Evolutionary conservation across 1,140 invertebrate species (phyloP), one percentile per base, ranked within the genome.

Genomic region (Diachasmimorpha longicaudata): DNA sequence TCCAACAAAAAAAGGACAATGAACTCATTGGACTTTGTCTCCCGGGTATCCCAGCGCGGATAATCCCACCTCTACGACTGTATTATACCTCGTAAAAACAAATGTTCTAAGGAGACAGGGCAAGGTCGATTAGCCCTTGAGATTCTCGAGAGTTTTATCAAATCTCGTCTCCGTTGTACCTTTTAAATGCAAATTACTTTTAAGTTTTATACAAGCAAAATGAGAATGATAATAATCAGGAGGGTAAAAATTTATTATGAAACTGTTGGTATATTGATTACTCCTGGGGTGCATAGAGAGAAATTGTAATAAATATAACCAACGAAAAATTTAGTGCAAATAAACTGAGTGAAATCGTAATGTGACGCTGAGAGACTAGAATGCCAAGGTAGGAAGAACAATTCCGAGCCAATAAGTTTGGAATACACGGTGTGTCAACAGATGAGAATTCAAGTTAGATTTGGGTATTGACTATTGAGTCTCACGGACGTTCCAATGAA

Each of bases 51-150:
- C 72, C 73, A 73, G 19, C 8, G 10, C 58, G 79, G 75, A 77
- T 80, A 80, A 81, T 81, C 81, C 80, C 78, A 70, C 80, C 77
- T 75, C 80, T 74, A 58, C 66, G 76, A 78, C 76, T 77, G 77
- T 80, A 63, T 63, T 80, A 80, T 80, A 74, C 74, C 79, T 74
- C 74, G 72, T 81, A 77, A 79, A 77, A 79, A 80, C 76, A 77
- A 44, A 70, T 68, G 67, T 74, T 48, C 52, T 31, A 21, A 19
- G 36, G 19, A 67, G 58, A 23, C 13, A 58, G 72, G 55, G 37
- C 70, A 66, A 74, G 78, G 69, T 37, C 76, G 78, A 80, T 78
- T 81, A 80, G 71, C 72, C 69, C 58, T 55, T 9, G 68, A 13
- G 46, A 72, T 75, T 77, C 55, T 71, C 21, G 16, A n/a, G 55